A percentile compares a stretch with the other conserved stretches of the same genome.
Conservation (phyloP, 2,888 invertebrate genomes). For the Merodon equestris region DNA sequence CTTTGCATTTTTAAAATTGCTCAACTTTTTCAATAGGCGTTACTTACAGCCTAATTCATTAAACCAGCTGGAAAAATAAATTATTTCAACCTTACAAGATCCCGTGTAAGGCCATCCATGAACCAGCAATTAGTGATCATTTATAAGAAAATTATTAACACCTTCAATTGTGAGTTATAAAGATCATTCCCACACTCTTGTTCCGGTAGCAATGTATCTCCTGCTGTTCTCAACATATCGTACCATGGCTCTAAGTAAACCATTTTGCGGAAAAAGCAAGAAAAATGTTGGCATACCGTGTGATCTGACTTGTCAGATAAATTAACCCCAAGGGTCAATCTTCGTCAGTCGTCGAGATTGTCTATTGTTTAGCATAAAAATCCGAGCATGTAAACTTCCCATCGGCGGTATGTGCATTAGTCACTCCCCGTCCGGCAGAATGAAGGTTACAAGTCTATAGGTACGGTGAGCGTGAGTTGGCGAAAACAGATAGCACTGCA, state of each 20-base stretch:
- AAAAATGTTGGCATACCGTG: constrained; percentile 46
- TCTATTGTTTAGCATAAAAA: constrained; percentile 54
- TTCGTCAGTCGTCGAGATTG: constrained; percentile 43
- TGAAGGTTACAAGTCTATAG: constrained; percentile 41
- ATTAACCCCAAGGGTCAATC: constrained; percentile 64
- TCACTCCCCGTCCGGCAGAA: constrained; percentile 25
- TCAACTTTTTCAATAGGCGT: too few relatives aligned
- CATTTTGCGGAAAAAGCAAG: constrained; percentile 21
- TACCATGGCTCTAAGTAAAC: constrained; percentile 20
- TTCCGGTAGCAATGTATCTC: constrained; percentile 24
- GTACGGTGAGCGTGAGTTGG: constrained; percentile 23
- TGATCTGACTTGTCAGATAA: constrained; percentile 63
- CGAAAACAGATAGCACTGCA: constrained; percentile 30
- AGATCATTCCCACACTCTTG: constrained; percentile 59
- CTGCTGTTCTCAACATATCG: constrained; percentile 1
- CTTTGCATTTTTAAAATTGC: too few relatives aligned
- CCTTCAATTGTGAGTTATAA: constrained; percentile 27
- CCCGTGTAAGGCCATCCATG: constrained; percentile 25
- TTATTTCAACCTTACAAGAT: constrained; percentile 36
- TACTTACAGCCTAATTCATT: too few relatives aligned
- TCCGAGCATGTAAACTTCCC: constrained; percentile 50
- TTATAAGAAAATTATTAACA: constrained; percentile 41
- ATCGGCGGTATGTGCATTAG: constrained; percentile 48
- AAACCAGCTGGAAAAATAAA: background rate
- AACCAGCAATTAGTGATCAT: constrained; percentile 50